Conservation (phyloP, 2,797 vertebrate genomes). For the Pogonophryne albipinna region DNA sequence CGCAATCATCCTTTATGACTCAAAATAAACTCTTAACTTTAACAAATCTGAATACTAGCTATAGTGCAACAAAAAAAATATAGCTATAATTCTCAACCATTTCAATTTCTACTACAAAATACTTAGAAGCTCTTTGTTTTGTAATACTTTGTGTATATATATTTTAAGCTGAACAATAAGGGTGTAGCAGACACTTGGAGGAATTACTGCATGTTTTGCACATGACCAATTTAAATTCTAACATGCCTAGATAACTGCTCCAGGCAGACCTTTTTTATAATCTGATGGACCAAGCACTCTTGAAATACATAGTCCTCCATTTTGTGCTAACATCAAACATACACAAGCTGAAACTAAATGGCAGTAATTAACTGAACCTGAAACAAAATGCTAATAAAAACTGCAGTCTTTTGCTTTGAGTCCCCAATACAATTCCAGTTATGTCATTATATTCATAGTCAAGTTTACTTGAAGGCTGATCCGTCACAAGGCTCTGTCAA, state of each 20-base stretch:
- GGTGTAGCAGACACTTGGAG: neutral
- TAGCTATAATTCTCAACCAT: conserved; percentile 14
- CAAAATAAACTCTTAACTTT: conserved; percentile 33
- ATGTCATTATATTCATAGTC: conserved; percentile 22
- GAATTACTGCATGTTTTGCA: neutral
- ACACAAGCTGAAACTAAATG: conserved; percentile 12
- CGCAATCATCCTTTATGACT: conserved; percentile 80
- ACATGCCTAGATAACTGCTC: conserved; percentile 36
- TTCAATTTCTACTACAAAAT: conserved; percentile 46
- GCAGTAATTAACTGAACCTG: conserved; percentile 10
- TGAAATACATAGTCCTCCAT: conserved; percentile 29
- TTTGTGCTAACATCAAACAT: neutral
- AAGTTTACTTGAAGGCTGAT: conserved; percentile 19
- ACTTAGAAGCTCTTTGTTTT: conserved; percentile 25
- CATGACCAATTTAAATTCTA: conserved; percentile 13
- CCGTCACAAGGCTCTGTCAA: conserved; percentile 8
- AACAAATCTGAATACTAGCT: conserved; percentile 11
- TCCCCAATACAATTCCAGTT: conserved; percentile 55
- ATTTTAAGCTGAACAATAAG: neutral
- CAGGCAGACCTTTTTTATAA: conserved; percentile 42
- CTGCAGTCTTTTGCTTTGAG: conserved; percentile 35
- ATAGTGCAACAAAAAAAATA: conserved; percentile 28
- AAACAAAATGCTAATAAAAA: conserved; percentile 24
- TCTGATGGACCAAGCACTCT: conserved; percentile 29
- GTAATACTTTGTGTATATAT: neutral